Conservation (phyloP, 2,797 vertebrate species). For the Mormyrus proboscirostris region DNA sequence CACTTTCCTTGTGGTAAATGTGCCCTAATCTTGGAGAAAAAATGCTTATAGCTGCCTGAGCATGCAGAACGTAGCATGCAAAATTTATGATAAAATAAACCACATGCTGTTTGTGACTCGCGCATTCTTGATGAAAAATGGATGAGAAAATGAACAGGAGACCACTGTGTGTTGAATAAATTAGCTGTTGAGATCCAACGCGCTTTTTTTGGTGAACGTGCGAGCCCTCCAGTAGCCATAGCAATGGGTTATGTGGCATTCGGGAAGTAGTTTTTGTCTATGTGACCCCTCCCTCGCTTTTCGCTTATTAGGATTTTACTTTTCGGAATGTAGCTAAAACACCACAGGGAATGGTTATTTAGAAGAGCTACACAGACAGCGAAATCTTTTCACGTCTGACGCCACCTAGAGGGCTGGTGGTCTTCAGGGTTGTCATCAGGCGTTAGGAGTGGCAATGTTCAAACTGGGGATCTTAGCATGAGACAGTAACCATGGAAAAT, state of each 20-base stretch:
- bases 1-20: background rate
- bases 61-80: slow-evolving; percentile 14
- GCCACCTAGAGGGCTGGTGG: background rate
- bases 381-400: background rate
- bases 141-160: slow-evolving; percentile 14
- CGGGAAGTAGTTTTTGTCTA: background rate
- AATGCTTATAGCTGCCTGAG: background rate
- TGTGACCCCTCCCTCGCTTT: background rate
- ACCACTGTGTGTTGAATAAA: slow-evolving; percentile 22
- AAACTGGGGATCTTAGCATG: background rate
- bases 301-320: background rate
- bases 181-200: background rate
- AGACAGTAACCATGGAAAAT: background rate
- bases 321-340: background rate
- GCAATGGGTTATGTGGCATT: background rate
- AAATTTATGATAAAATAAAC: slow-evolving; percentile 19
- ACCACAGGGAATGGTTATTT: background rate
- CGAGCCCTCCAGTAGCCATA: background rate
- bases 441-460: background rate
- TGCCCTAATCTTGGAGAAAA: background rate
- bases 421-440: background rate
- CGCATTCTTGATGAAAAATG: slow-evolving; percentile 20
- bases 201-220: background rate
- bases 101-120: slow-evolving; percentile 6
- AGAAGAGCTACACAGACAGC: background rate